These are phyloP conservation scores for Anoura caudifer DNA, from an alignment of 2,113 vertebrate species.

Conservation along the genomic window DNA sequence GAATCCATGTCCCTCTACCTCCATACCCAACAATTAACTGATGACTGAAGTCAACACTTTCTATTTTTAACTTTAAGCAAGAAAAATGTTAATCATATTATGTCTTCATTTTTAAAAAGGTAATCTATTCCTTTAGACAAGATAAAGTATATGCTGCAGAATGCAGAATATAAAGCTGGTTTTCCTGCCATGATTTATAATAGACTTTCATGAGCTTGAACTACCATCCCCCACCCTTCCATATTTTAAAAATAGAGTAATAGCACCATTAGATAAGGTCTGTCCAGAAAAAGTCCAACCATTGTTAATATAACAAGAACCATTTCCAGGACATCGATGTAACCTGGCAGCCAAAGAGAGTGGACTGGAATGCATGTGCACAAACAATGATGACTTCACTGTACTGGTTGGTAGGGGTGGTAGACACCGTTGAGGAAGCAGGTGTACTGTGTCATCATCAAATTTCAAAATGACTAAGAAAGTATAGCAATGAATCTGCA, in stretches of 20 bases:
- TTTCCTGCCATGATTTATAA: background rate
- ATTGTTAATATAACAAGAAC: no score
- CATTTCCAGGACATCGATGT: no score
- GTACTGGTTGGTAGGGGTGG: no score
- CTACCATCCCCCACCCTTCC: background rate
- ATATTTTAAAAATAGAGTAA: background rate
- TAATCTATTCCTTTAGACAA: background rate
- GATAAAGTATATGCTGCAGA: background rate
- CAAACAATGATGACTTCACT: no score
- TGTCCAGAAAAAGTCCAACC: no score
- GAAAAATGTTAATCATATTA: constrained; percentile 32
- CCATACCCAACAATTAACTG: background rate
- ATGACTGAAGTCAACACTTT: constrained; percentile 31
- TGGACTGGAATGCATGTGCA: no score
- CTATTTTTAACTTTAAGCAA: constrained; percentile 54
- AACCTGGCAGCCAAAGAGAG: no score
- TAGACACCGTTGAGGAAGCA: no score
- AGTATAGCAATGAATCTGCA: no score
- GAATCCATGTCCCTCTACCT: background rate
- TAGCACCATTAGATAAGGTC: background rate
- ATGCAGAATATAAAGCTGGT: background rate
- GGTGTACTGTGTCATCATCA: no score
- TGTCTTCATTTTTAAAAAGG: constrained; percentile 10
- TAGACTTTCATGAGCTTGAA: background rate
- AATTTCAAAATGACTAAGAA: no score